Percentiles rank a stretch among this genome's conserved stretches.
phyloP scores from a whole-genome alignment of 2,888 invertebrate species.

The Homarus gammarus region DNA sequence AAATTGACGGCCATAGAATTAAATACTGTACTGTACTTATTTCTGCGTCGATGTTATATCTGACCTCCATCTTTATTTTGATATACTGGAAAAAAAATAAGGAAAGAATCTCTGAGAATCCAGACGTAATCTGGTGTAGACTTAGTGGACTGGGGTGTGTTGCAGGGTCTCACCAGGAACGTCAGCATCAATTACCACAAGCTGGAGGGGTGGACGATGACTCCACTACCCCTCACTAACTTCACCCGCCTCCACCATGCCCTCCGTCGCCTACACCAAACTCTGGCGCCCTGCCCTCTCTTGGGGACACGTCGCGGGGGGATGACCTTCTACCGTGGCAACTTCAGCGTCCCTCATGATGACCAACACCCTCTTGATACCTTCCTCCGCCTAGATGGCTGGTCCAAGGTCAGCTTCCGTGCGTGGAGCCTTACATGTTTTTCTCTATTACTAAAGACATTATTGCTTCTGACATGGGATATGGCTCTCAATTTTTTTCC shows the following conservation, averaged over 20 bases:
- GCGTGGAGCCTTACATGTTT: background rate
- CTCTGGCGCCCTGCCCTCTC: background rate
- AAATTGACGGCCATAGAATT: too few relatives aligned
- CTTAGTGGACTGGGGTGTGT: too few relatives aligned
- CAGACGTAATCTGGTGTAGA: background rate
- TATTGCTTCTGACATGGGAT: background rate
- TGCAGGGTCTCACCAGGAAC: conserved; percentile 65
- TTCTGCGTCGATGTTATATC: too few relatives aligned
- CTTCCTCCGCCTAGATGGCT: conserved; percentile 87
- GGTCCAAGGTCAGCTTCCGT: conserved; percentile 85
- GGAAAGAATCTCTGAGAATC: too few relatives aligned
- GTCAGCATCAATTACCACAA: conserved; percentile 49
- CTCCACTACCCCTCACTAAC: conserved; percentile 63
- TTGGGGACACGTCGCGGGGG: conserved; percentile 30
- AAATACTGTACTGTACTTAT: too few relatives aligned
- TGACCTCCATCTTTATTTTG: too few relatives aligned
- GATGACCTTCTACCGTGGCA: conserved; percentile 72
- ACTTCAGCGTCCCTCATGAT: conserved; percentile 58
- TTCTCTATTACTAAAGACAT: background rate
- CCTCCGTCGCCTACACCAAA: conserved; percentile 8
- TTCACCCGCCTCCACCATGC: conserved; percentile 18
- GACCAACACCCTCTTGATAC: conserved; percentile 80
- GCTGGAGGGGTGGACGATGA: conserved; percentile 69
- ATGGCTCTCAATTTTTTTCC: background rate
- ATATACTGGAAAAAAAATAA: too few relatives aligned